Evolutionary conservation across 2,797 vertebrate species (phyloP), one percentile per base, ranked within the genome.

Genomic region (Sylvia borin): DNA sequence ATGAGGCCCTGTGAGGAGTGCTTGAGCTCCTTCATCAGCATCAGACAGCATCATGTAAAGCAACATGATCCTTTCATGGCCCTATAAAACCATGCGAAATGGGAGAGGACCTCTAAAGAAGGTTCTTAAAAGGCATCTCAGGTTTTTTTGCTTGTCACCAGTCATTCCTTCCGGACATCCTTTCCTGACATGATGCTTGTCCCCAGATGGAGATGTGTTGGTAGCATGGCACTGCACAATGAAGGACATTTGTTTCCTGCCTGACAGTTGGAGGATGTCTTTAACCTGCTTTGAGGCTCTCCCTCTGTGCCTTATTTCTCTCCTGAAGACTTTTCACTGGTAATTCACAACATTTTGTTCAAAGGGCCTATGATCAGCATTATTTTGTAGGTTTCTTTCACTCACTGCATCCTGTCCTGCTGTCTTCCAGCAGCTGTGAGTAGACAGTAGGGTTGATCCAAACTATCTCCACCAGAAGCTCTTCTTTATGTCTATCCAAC

Each of bases 391-490:
- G 45, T 73, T 53, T 61, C 20, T 85, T 11, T 75, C 48, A 32
- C 32, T 85, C 0, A 0, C 13, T 40, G 31, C 21, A 11, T 75
- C 42, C 31, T 26, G 13, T 71, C 43, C 7, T 40, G 7, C 38
- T 73, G 7, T 80, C 36, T 78, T 64, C 38, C 34, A 48, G 45
- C 34, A 77, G 40, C 50, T 65, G 5, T 38, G 47, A 61, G 47
- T 50, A 77, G 34, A 38, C 32, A 60, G 34, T 32, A 54, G 13
- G 40, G 27, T 22, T 81, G 40, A 50, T 89, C 47, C 38, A 66
- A 90, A 50, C 20, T 61, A 26, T 29, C 7, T 45, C 32, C 29
- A 58, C 38, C 20, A 53, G 34, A 65, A 79, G 26, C 47, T 68
- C 43, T 64, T 78, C 57, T n/a, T 62, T 62, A 18, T 60, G 61